Percentiles rank a stretch among this genome's conserved stretches.
These are phyloP conservation scores for Lysandra coridon DNA, from an alignment of 2,888 invertebrate species.

Conservation along the genomic window DNA sequence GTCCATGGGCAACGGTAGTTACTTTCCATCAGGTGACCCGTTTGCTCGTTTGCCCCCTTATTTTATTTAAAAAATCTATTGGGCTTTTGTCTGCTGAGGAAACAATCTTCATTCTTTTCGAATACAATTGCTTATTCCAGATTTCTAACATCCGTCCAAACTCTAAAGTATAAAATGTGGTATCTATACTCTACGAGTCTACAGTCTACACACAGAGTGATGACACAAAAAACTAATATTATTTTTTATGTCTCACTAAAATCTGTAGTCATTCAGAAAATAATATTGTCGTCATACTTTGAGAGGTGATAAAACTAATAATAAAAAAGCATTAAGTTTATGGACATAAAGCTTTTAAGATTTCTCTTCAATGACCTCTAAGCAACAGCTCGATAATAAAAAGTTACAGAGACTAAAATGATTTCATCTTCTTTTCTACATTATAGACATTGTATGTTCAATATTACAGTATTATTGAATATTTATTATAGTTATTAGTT, in stretches of 20 bases:
- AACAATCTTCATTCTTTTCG: background rate
- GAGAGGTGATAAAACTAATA: background rate
- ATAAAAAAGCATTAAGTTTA: constrained; percentile 6
- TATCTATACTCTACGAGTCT: background rate
- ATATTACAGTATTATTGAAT: no score
- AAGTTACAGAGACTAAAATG: background rate
- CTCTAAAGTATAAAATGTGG: background rate
- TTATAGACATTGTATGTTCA: background rate
- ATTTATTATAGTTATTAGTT: no score
- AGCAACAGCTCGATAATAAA: background rate
- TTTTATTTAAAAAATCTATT: no score
- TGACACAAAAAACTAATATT: background rate
- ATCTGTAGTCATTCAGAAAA: background rate
- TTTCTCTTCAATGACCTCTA: background rate
- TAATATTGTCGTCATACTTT: background rate
- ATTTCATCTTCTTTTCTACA: background rate
- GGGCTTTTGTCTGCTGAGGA: background rate
- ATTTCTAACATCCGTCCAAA: background rate
- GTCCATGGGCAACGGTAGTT: no score
- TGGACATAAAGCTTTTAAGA: constrained; percentile 7
- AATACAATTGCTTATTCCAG: background rate
- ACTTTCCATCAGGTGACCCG: no score
- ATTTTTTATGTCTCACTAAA: background rate
- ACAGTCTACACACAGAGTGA: background rate
- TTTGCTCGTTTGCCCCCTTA: no score